These are phyloP conservation scores for Caenorhabditis doughertyi DNA, from an alignment of 2,888 invertebrate species.

Conservation along the genomic window DNA sequence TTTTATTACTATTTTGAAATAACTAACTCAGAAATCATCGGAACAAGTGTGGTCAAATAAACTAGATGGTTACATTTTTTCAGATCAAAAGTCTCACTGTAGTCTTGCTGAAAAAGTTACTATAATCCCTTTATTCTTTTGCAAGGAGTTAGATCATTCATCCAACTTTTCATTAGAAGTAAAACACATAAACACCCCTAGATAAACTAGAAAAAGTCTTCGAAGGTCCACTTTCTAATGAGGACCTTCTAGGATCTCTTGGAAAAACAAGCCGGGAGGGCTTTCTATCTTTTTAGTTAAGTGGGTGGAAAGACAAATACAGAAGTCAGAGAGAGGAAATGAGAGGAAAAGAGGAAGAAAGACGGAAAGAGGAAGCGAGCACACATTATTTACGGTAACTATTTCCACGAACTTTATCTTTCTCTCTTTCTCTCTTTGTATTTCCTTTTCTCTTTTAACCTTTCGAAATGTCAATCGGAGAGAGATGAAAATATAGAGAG, in stretches of 20 bases:
- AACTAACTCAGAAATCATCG: no score
- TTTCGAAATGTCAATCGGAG: slow-evolving; percentile 41
- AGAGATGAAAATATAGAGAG: slow-evolving; percentile 9
- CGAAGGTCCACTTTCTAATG: slow-evolving; percentile 43
- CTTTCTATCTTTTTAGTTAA: slow-evolving; percentile 13
- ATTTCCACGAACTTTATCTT: slow-evolving; percentile 52
- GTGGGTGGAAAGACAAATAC: slow-evolving; percentile 44
- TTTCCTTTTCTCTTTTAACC: slow-evolving; percentile 24
- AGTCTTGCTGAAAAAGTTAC: no score
- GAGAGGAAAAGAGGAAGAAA: not conserved
- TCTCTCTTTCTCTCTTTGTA: slow-evolving; percentile 34
- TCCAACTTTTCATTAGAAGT: not conserved
- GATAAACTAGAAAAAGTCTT: slow-evolving; percentile 10
- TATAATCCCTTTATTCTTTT: not conserved
- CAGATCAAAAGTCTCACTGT: no score
- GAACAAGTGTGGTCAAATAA: no score
- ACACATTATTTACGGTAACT: slow-evolving; percentile 53
- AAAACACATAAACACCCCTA: slow-evolving; percentile 6
- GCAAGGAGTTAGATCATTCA: not conserved
- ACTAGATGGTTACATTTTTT: no score
- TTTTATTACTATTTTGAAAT: no score
- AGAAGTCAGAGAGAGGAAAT: slow-evolving; percentile 21
- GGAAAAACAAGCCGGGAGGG: slow-evolving; percentile 38
- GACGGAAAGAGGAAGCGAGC: slow-evolving; percentile 26
- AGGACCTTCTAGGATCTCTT: slow-evolving; percentile 27